Base-by-base conservation (phyloP, 2,888 invertebrate species). In the Zelleria hepariella region DNA sequence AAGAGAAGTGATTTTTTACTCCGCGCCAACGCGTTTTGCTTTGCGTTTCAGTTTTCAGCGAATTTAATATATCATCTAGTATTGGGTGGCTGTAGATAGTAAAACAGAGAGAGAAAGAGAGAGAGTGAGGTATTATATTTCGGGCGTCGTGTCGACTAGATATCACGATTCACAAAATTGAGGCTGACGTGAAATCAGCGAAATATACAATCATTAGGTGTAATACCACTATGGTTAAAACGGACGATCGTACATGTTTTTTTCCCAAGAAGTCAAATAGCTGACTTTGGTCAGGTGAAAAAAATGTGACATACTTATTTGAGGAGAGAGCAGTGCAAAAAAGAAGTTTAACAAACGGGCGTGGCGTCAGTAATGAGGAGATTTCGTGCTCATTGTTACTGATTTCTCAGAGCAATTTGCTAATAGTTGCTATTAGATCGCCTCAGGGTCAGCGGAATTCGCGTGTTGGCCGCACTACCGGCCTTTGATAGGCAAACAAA, bases 331-430 rank as follows among this genome's bases (percentile, higher is more conserved):
- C 68, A 74, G 75, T 70, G 74, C 73, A 79, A 82, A 81, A 80
- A 81, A n/a, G n/a, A n/a, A 68, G 73, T 48, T 73, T 79, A 84
- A 82, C 80, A 79, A 86, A 84, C 85, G 79, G 74, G 77, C 77
- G 73, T 67, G 64, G 58, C 51, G 18, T 26, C 10, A 70, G 75
- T 81, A 79, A 82, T 78, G 82, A 78, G 75, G 74, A 75, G 80
- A 78, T 85, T 83, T 76, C 80, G 83, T 83, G 84, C 74, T 82
- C 82, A 84, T 86, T 86, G 84, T 84, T 78, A 77, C 69, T 74
- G 81, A 86, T 86, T 83, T 86, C 86, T 79, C 78, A 78, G 74
- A 75, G 79, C 75, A 78, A 81, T 86, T 85, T 74, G 74, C 78
- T 86, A 86, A 86, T 85, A 81, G 80, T 74, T 49, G 77, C 80